A percentile compares a stretch with the other conserved stretches of the same genome.
These are phyloP conservation scores for Mythimna ferrago DNA, from an alignment of 2,888 invertebrate genomes.

Conservation along the genomic window DNA sequence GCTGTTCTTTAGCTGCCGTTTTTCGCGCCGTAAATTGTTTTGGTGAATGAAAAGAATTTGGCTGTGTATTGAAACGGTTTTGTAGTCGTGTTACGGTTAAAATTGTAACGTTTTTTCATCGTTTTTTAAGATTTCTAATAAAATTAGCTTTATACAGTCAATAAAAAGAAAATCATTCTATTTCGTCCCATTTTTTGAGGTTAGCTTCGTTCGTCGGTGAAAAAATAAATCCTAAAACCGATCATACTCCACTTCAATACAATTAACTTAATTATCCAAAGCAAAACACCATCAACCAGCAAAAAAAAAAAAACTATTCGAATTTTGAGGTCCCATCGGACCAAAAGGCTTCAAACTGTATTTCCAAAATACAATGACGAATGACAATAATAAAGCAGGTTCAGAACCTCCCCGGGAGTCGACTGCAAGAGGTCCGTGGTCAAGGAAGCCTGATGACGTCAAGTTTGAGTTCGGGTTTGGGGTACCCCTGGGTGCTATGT, in stretches of 20 bases:
- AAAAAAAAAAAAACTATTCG: not conserved
- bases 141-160: too few relatives aligned
- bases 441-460: conserved; percentile 85
- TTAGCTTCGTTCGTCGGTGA: not conserved
- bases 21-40: conserved; percentile 17
- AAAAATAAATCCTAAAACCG: not conserved
- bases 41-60: conserved; percentile 52
- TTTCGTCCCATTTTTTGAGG: not conserved
- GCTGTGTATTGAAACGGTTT: conserved; percentile 9
- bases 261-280: not conserved
- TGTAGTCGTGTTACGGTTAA: conserved; percentile 1
- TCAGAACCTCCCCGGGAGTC: conserved; percentile 66
- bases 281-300: conserved; percentile 4
- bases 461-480: conserved; percentile 90
- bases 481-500: conserved; percentile 88
- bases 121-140: not conserved
- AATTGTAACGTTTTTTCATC: conserved; percentile 1
- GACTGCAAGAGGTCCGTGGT: conserved; percentile 75
- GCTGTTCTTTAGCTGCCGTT: conserved; percentile 28
- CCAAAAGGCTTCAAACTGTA: conserved; percentile 34
- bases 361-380: conserved; percentile 75
- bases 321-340: conserved; percentile 1
- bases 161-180: too few relatives aligned
- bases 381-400: conserved; percentile 71
- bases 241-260: not conserved